phyloP scores from a whole-genome alignment of 2,113 vertebrate genomes.

The Galeopterus variegatus region DNA sequence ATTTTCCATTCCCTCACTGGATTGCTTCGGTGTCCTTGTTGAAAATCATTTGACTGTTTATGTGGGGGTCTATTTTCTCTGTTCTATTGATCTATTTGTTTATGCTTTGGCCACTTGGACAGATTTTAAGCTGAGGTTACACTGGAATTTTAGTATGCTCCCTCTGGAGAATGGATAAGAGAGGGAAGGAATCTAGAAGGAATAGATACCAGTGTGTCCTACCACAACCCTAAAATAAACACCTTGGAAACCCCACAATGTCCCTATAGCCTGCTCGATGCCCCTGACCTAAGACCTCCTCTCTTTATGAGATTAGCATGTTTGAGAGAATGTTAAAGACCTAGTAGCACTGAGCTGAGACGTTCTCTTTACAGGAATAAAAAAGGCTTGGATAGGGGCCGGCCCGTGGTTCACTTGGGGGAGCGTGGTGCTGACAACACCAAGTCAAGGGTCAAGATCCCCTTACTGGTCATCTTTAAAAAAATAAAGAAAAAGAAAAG shows the following conservation, averaged over 20 bases:
- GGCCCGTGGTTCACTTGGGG: no score
- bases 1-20: neutral
- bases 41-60: neutral
- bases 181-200: neutral
- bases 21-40: neutral
- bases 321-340: neutral
- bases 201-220: neutral
- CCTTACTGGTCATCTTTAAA: no score
- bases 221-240: neutral
- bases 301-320: neutral
- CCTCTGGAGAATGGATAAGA: neutral
- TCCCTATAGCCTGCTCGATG: no score
- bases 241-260: fast-evolving
- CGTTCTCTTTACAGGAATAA: no score
- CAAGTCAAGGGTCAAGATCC: no score
- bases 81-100: neutral
- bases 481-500: neutral
- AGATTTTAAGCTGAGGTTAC: neutral
- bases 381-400: no score
- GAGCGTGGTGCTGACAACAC: no score
- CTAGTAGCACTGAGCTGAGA: neutral
- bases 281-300: neutral
- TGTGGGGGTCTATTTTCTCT: neutral
- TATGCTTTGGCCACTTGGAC: neutral
- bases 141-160: neutral